Evolutionary conservation across 2,113 vertebrate species (phyloP).

Genomic region (Connochaetes taurinus): DNA sequence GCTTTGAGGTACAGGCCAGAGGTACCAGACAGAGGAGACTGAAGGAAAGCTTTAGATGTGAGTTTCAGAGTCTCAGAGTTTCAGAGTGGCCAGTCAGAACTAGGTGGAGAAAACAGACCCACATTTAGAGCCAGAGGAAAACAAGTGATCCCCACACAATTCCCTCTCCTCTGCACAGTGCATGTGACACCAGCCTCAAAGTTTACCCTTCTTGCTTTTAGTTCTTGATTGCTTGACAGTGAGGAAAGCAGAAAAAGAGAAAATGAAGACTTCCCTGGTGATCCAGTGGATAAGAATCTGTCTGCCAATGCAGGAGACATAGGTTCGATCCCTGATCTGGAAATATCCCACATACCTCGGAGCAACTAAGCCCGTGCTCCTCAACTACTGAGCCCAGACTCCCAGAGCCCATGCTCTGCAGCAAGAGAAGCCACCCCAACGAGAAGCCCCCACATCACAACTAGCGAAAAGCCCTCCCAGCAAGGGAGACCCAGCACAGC

Average conservation of each 20-base stretch:
- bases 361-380: background rate
- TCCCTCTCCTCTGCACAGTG: background rate
- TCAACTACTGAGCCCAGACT: background rate
- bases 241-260: background rate
- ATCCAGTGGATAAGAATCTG: background rate
- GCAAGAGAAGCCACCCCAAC: fast-evolving
- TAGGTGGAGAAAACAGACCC: background rate
- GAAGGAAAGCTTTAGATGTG: background rate
- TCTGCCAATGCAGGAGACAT: background rate
- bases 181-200: background rate
- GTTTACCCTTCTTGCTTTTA: background rate
- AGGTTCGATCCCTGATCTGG: background rate
- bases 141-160: too few relatives aligned
- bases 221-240: background rate
- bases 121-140: background rate
- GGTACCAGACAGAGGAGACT: background rate
- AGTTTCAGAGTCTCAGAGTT: background rate
- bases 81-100: background rate
- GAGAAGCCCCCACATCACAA: background rate
- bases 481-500: background rate
- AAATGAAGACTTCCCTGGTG: background rate
- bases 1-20: background rate
- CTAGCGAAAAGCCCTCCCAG: background rate
- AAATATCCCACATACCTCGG: background rate
- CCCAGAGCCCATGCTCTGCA: background rate